Percentiles rank a stretch among this genome's conserved stretches.
Evolutionary conservation across 2,113 vertebrate species (phyloP).

Genomic region (Megaleporinus macrocephalus): DNA sequence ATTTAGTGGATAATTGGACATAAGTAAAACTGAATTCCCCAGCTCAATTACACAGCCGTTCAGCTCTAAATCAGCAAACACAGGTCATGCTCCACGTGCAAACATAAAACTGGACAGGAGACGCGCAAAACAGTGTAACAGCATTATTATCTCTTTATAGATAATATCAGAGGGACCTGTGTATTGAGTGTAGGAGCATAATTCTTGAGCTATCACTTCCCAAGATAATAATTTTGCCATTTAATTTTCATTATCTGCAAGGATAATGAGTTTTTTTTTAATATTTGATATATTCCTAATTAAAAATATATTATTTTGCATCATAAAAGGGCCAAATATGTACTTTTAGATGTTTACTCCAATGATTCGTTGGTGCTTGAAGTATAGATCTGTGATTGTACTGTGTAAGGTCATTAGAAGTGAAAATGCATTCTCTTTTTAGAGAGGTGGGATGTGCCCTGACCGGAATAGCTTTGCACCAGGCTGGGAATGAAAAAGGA

Average conservation of each 20-base stretch:
- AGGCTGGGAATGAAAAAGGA: slow-evolving; percentile 1
- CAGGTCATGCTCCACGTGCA: slow-evolving; percentile 30
- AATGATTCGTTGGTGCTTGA: no score
- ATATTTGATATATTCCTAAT: slow-evolving; percentile 32
- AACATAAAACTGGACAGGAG: slow-evolving; percentile 18
- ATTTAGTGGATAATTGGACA: slow-evolving; percentile 83
- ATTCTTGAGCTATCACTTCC: neutral
- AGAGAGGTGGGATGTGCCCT: neutral
- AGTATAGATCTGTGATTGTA: neutral
- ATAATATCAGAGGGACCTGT: neutral
- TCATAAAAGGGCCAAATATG: slow-evolving; percentile 30
- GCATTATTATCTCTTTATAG: neutral
- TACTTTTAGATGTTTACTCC: slow-evolving; percentile 19
- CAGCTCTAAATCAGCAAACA: slow-evolving; percentile 69
- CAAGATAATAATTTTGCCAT: slow-evolving; percentile 3
- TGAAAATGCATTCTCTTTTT: neutral
- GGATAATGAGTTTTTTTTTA: slow-evolving; percentile 37
- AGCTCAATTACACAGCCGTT: slow-evolving; percentile 73
- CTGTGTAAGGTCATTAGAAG: neutral
- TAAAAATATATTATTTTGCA: slow-evolving; percentile 39
- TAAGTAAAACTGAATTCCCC: slow-evolving; percentile 79
- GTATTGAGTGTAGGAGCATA: neutral
- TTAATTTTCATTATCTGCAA: slow-evolving; percentile 16
- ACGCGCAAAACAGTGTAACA: neutral
- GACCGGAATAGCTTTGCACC: neutral